These are phyloP conservation scores for Phasianus colchicus DNA, from an alignment of 2,113 vertebrate genomes.

Conservation along the genomic window DNA sequence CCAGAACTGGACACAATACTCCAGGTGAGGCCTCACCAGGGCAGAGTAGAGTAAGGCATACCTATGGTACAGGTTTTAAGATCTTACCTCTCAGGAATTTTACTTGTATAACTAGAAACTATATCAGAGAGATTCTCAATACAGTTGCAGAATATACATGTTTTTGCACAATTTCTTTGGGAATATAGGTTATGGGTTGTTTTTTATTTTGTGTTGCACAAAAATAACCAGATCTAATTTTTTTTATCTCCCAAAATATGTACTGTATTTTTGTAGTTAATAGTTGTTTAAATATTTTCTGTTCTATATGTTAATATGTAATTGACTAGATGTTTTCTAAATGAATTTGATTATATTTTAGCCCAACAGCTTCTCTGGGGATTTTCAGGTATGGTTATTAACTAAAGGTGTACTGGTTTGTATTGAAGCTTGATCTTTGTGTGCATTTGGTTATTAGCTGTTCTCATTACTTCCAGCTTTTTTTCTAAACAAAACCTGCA, in stretches of 20 bases:
- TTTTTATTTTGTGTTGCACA: background rate
- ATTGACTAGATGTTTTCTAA: conserved; percentile 50
- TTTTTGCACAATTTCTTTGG: background rate
- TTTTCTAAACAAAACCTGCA: background rate
- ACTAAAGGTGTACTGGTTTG: conserved; percentile 56
- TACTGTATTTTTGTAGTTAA: background rate
- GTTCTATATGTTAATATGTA: background rate
- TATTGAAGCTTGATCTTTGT: conserved; percentile 71
- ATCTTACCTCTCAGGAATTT: background rate
- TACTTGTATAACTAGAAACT: background rate
- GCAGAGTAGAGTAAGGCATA: background rate
- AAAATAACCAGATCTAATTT: background rate
- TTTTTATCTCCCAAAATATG: background rate
- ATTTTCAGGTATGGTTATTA: conserved; percentile 89
- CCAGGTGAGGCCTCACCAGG: too few relatives aligned
- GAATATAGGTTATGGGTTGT: background rate
- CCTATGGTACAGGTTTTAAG: background rate
- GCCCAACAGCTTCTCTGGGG: conserved; percentile 96
- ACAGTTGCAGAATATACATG: background rate
- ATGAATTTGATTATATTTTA: conserved; percentile 86
- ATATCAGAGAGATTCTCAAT: background rate
- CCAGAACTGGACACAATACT: too few relatives aligned
- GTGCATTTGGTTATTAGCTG: conserved; percentile 66
- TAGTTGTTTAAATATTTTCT: background rate
- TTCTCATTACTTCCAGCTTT: conserved; percentile 7